Evolutionary conservation across 2,797 vertebrate species (phyloP).

Genomic region (Acrocephalus scirpaceus): DNA sequence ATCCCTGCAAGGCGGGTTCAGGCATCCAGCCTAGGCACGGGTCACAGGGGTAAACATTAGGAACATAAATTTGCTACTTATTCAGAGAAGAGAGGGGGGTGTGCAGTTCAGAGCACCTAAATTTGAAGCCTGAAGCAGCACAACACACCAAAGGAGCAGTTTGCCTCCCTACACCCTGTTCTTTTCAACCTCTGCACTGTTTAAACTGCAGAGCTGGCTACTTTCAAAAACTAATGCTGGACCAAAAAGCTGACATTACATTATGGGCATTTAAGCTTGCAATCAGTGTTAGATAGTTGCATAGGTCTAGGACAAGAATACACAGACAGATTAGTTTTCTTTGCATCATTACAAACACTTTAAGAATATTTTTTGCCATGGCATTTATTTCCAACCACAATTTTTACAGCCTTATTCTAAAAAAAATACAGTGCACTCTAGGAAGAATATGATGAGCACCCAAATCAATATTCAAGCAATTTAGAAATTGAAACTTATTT

Average conservation of each 20-base stretch:
- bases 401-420: not conserved
- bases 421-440: not conserved
- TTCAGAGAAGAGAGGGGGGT: not conserved
- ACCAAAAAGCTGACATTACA: not conserved
- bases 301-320: not conserved
- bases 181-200: not conserved
- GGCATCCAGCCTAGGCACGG: not conserved
- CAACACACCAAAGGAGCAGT: not conserved
- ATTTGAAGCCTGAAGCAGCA: not conserved
- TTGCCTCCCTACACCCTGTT: fast-evolving
- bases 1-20: not conserved
- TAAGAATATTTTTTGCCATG: not conserved
- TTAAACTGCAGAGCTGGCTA: not conserved
- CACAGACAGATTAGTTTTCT: not conserved
- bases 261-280: not conserved
- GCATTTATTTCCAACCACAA: not conserved
- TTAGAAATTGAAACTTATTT: slow-evolving; percentile 43
- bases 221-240: not conserved
- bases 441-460: not conserved
- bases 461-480: slow-evolving; percentile 8
- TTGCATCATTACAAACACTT: not conserved
- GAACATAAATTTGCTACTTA: not conserved
- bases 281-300: not conserved
- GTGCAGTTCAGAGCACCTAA: not conserved
- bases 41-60: not conserved